Evolutionary conservation across 2,888 invertebrate genomes (phyloP), one percentile per base, ranked within the genome.

Genomic region (Plagodis dolabraria): DNA sequence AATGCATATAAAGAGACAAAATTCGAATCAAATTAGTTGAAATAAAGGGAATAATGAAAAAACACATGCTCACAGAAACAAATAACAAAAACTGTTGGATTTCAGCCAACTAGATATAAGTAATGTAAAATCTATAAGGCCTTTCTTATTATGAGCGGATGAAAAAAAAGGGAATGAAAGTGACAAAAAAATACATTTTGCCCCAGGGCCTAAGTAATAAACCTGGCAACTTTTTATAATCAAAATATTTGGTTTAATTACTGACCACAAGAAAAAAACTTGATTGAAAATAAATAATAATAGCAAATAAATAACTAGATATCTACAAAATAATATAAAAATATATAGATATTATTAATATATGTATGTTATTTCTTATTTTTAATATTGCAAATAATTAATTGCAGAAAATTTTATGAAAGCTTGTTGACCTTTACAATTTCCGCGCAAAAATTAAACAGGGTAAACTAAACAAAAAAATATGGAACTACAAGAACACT

Each of bases 81-180:
- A 89, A 85, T 74, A 87, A 89, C 85, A 89, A 89, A 90, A 89
- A 87, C 79, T 87, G 75, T 69, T 69, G 51, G 62, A 53, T 49
- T 61, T 53, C 7, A 66, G 60, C 90, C 87, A 77, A 72, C 88
- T 85, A 70, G 89, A 88, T 85, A 55, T 9, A 36, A 11, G 38
- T 9, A 36, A 11, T 40, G 8, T 0, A 4, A 65, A 81, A 86
- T 87, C 89, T 80, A 82, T 57, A 34, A 55, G 59, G 64, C 42
- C 46, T 34, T 69, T 83, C 82, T 54, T 66, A 53, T 57, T 53
- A 67, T 68, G 72, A 60, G 38, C 40, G 6, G 11, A 22, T 22
- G 22, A 34, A 33, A 33, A 33, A 54, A 34, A 50, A 50, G 47
- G 35, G n/a, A 38, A n/a, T 38, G 10, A 36, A 10, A 50, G 42